phyloP scores from a whole-genome alignment of 2,888 invertebrate genomes.

The Linhomoeus sp. region DNA sequence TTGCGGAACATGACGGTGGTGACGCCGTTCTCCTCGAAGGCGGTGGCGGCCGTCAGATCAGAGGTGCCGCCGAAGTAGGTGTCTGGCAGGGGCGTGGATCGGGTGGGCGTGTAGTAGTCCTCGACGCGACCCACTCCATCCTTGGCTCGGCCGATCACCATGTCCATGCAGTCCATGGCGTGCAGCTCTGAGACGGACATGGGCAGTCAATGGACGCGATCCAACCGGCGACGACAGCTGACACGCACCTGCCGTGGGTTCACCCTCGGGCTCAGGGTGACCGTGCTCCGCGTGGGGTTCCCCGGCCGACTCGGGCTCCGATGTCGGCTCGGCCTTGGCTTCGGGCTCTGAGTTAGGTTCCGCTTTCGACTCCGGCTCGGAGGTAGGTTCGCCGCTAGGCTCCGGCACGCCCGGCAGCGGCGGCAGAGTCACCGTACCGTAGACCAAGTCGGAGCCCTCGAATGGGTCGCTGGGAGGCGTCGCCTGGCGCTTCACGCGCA shows the following conservation, averaged over 20 bases:
- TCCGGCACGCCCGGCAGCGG: too few species aligned
- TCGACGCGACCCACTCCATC: slow-evolving; percentile 55
- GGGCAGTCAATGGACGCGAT: too few species aligned
- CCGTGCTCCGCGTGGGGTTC: not conserved
- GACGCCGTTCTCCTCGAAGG: slow-evolving; percentile 65
- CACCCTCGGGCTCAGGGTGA: not conserved
- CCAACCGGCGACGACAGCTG: too few species aligned
- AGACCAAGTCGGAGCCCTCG: too few species aligned
- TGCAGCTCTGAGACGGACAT: too few species aligned
- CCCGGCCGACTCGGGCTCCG: slow-evolving; percentile 9
- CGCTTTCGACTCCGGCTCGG: slow-evolving; percentile 4
- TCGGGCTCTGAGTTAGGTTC: not conserved
- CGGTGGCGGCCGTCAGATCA: slow-evolving; percentile 66
- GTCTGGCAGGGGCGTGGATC: slow-evolving; percentile 67
- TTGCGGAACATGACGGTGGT: slow-evolving; percentile 59
- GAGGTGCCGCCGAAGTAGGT: slow-evolving; percentile 73
- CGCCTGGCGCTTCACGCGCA: not conserved
- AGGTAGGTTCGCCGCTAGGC: slow-evolving; percentile 3
- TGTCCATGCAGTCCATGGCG: slow-evolving; percentile 90
- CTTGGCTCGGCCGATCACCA: slow-evolving; percentile 67
- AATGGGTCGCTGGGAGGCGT: not conserved
- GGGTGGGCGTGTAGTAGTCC: slow-evolving; percentile 30
- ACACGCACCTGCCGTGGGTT: not conserved
- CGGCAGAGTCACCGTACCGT: too few species aligned
- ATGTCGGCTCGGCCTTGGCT: not conserved